Percentiles rank a stretch among this genome's conserved stretches.
These are phyloP conservation scores for Aptenodytes patagonicus DNA, from an alignment of 2,113 vertebrate species.

Conservation along the genomic window DNA sequence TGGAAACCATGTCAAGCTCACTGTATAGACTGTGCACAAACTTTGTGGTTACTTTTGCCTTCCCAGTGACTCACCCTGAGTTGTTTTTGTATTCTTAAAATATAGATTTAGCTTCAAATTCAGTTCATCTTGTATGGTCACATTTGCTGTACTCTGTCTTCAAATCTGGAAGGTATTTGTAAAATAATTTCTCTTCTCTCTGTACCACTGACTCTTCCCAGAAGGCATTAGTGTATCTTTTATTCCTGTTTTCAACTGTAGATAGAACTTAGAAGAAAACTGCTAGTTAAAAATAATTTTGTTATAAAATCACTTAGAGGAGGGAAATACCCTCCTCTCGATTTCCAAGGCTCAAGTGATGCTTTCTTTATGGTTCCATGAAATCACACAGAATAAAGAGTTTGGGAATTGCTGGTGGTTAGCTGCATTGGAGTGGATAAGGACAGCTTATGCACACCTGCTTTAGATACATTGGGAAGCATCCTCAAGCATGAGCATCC, in stretches of 20 bases:
- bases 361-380: neutral
- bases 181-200: neutral
- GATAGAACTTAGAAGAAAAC: neutral
- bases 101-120: constrained; percentile 55
- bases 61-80: constrained; percentile 55
- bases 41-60: constrained; percentile 57
- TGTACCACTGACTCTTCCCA: neutral
- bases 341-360: neutral
- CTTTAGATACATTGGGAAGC: neutral
- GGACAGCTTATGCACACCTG: neutral
- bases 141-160: neutral
- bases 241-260: neutral
- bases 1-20: constrained; percentile 42
- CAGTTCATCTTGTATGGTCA: neutral
- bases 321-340: neutral
- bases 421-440: neutral
- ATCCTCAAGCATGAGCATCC: neutral
- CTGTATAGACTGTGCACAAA: constrained; percentile 53
- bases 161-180: constrained; percentile 11
- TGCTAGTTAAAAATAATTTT: neutral
- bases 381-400: neutral
- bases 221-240: neutral
- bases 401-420: neutral
- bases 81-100: constrained; percentile 66
- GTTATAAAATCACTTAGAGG: neutral